Evolutionary conservation across 2,113 vertebrate species (phyloP).

Genomic region (Podarcis raffonei): DNA sequence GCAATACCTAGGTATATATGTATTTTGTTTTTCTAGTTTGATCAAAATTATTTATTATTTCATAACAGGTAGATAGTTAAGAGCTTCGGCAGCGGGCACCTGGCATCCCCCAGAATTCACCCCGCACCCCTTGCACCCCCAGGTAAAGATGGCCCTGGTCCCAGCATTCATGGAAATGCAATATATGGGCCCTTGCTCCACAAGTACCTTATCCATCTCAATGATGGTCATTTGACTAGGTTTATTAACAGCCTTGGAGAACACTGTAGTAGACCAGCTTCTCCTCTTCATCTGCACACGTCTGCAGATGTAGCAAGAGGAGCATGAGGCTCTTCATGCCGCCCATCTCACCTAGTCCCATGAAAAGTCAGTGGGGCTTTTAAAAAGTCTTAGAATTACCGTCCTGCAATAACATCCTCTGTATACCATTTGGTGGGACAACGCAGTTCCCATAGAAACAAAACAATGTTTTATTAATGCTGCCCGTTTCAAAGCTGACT

Average conservation of each 20-base stretch:
- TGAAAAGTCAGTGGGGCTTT: not conserved
- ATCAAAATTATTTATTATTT: no score
- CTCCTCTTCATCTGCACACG: not conserved
- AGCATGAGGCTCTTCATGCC: not conserved
- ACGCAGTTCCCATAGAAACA: rapidly evolving
- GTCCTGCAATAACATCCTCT: not conserved
- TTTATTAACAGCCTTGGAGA: not conserved
- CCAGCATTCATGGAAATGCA: not conserved
- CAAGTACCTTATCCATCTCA: not conserved
- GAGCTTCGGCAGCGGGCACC: rapidly evolving
- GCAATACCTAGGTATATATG: no score
- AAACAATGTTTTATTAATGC: not conserved
- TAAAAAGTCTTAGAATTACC: not conserved
- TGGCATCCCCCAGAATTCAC: no score
- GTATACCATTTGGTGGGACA: not conserved
- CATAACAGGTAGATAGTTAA: no score
- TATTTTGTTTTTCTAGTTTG: no score
- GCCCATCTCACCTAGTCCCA: not conserved
- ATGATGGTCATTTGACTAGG: not conserved
- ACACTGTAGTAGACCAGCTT: not conserved
- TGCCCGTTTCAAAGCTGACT: not conserved
- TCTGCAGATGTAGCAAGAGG: not conserved
- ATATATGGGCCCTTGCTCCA: not conserved
- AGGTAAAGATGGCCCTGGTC: no score
- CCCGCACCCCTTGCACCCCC: no score